These are phyloP conservation scores for Parus major DNA, from an alignment of 2,113 vertebrate genomes.

Conservation along the genomic window DNA sequence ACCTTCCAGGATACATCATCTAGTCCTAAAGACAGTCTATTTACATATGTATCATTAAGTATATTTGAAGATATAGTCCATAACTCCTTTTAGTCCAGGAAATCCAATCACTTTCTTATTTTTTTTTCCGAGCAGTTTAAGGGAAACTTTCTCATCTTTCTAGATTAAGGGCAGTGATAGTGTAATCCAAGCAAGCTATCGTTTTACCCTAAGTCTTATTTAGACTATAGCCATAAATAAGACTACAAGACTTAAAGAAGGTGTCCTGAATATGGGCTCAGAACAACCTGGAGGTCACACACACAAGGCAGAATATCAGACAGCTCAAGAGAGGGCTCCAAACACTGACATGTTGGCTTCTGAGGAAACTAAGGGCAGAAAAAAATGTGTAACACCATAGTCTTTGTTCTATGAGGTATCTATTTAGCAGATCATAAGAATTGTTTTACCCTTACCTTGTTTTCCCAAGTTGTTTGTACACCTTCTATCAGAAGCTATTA, in stretches of 20 bases:
- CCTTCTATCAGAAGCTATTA: neutral
- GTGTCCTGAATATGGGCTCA: neutral
- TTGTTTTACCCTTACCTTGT: neutral
- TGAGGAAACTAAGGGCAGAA: neutral
- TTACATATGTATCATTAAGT: neutral
- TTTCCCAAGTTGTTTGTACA: neutral
- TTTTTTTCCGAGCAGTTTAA: neutral
- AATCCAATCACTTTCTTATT: neutral
- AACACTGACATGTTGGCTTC: neutral
- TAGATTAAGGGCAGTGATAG: neutral
- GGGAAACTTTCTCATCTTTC: constrained; percentile 21
- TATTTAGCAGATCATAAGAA: neutral
- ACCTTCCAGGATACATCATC: neutral
- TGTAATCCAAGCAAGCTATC: constrained; percentile 20
- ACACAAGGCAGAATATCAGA: neutral
- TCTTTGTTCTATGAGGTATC: neutral
- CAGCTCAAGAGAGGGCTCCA: neutral
- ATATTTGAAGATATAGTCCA: neutral
- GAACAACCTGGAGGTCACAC: neutral
- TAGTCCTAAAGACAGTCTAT: neutral
- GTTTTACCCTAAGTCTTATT: neutral
- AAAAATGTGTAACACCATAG: neutral
- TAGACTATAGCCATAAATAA: neutral
- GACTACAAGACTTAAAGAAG: neutral
- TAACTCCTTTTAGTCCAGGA: neutral